These are phyloP conservation scores for Cosmorhoe ocellata DNA, from an alignment of 2,888 invertebrate species.

Conservation along the genomic window DNA sequence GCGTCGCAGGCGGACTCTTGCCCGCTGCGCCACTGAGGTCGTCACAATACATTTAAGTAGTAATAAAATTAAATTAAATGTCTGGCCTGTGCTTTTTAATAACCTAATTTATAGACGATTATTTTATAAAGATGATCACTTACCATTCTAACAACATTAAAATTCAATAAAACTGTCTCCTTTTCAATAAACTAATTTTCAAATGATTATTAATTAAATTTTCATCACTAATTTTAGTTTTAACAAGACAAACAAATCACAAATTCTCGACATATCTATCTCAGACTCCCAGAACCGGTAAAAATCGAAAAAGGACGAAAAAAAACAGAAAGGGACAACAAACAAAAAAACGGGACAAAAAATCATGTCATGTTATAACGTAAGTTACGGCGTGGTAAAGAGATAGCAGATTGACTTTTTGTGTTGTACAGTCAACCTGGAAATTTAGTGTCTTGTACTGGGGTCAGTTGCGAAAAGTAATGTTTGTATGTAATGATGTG, in stretches of 20 bases:
- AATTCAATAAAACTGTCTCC: too few species aligned
- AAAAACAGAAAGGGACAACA: conserved; percentile 15
- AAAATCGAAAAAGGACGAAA: conserved; percentile 8
- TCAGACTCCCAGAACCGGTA: conserved; percentile 19
- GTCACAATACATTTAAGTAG: too few species aligned
- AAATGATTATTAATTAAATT: too few species aligned
- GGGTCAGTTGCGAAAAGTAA: conserved; percentile 2
- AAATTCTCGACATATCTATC: conserved; percentile 8
- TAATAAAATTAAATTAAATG: too few species aligned
- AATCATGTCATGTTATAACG: conserved; percentile 42
- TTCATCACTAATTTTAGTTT: not conserved
- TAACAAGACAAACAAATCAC: not conserved
- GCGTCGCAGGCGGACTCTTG: too few species aligned
- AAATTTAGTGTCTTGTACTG: conserved; percentile 11
- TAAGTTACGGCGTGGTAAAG: conserved; percentile 38
- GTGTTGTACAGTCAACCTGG: conserved; percentile 30
- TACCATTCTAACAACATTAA: too few species aligned
- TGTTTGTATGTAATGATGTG: conserved; percentile 12
- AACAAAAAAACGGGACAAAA: conserved; percentile 30
- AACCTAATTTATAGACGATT: too few species aligned
- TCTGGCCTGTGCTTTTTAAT: too few species aligned
- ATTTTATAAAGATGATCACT: too few species aligned
- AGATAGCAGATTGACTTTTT: conserved; percentile 43
- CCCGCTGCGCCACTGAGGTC: too few species aligned
- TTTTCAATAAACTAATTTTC: too few species aligned